Base-by-base conservation (phyloP, 2,797 vertebrate species). In the Atherinosoma microstoma region DNA sequence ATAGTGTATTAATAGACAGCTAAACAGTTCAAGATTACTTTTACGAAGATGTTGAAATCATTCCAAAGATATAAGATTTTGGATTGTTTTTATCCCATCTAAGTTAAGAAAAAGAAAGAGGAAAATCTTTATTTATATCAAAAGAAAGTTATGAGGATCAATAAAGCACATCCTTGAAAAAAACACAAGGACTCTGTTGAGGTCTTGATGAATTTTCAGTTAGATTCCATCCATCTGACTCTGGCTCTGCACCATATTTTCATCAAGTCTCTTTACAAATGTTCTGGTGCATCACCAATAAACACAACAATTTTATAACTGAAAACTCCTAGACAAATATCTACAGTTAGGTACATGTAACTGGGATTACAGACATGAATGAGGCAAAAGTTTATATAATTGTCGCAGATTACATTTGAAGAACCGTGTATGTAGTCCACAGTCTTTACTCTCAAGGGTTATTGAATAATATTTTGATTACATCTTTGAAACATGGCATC, bases 211-310 rank as follows among this genome's bases (percentile, higher is more conserved):
- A 73, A 20, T 56, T 36, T 15, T 27, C 18, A 63, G 53, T 63
- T 6, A 42, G 56, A 54, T 62, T 73, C 5, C 32, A 56, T 6
- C n/a, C 24, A 36, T 60, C 45, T 15, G 24, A 27, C 24, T 27
- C 24, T 35, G 10, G 61, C 10, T n/a, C 16, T 75, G 63, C 47
- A 75, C 70, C 65, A 64, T 73, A 64, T 34, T 71, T 56, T 73
- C 38, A 29, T 42, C 54, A 10, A 67, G 12, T 74, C 61, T 27
- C 58, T n/a, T 58, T 27, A 54, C 29, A 51, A 35, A 35, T 20
- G 56, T 78, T 69, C 18, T 13, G 40, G 59, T 63, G 53, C 45
- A 57, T 75, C 16, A 24, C 27, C 58, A 38, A 65, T 73, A 63
- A 63, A 42, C 11, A 42, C 13, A 42, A 16, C 6, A 35, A 35